phyloP scores from a whole-genome alignment of 2,113 vertebrate genomes.

The Mastomys natalensis region DNA sequence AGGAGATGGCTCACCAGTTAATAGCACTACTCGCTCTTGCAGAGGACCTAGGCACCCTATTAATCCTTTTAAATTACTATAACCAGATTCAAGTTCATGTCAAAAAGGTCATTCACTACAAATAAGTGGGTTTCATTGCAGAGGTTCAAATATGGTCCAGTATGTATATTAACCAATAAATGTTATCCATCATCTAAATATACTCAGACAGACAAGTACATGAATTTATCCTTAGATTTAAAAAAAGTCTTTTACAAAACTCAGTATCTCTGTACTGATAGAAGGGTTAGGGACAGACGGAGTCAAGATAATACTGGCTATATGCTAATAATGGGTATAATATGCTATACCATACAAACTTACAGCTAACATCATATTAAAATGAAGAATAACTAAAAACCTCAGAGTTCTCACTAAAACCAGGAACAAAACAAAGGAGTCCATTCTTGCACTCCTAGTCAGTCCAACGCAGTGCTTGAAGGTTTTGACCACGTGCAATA shows the following conservation, averaged over 20 bases:
- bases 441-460: background rate
- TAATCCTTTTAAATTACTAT: no score
- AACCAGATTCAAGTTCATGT: background rate
- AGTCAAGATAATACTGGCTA: background rate
- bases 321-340: background rate
- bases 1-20: background rate
- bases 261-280: background rate
- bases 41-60: background rate
- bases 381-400: background rate
- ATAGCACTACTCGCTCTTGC: background rate
- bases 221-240: background rate
- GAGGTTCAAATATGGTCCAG: background rate
- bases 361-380: background rate
- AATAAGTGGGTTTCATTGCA: background rate
- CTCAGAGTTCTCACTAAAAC: background rate
- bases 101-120: background rate
- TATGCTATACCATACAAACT: no score
- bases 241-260: background rate
- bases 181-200: background rate
- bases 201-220: background rate
- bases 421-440: background rate
- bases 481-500: background rate
- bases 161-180: background rate
- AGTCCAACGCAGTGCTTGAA: background rate
- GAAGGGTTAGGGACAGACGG: accelerated